phyloP scores from a whole-genome alignment of 2,113 vertebrate species.

The Cairina moschata region DNA sequence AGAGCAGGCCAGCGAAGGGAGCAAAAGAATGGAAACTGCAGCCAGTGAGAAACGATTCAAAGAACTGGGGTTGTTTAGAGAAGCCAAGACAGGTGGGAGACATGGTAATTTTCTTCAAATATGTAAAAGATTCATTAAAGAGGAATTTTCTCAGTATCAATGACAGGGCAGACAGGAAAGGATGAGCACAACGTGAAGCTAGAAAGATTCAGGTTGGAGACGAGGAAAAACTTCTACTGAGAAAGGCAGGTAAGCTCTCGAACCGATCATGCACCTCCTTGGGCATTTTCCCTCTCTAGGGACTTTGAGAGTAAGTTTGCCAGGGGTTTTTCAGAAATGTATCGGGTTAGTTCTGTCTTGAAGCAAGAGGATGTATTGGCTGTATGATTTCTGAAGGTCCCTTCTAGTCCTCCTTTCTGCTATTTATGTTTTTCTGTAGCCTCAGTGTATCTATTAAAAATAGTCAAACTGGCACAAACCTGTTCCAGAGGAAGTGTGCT shows the following conservation, averaged over 20 bases:
- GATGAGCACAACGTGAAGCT: neutral
- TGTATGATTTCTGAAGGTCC: neutral
- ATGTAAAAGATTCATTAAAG: neutral
- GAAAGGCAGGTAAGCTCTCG: neutral
- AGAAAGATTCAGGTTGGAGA: neutral
- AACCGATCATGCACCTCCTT: neutral
- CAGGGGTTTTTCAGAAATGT: neutral
- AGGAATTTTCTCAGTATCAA: neutral
- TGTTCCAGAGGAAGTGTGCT: neutral
- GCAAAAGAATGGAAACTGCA: neutral
- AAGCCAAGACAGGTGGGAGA: neutral
- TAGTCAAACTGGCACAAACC: constrained; percentile 1
- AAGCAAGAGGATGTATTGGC: neutral
- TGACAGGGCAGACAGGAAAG: neutral
- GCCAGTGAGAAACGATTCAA: neutral
- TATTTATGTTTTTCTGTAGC: neutral
- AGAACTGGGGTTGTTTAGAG: neutral
- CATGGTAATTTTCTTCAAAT: neutral
- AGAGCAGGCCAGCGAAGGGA: neutral
- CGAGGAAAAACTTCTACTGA: neutral
- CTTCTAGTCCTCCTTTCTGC: neutral
- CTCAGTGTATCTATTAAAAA: neutral
- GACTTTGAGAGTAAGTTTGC: neutral
- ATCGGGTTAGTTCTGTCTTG: neutral
- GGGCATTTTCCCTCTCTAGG: neutral